Base-by-base conservation (phyloP, 1,140 invertebrate genomes). In the Aradophagus sp. region DNA sequence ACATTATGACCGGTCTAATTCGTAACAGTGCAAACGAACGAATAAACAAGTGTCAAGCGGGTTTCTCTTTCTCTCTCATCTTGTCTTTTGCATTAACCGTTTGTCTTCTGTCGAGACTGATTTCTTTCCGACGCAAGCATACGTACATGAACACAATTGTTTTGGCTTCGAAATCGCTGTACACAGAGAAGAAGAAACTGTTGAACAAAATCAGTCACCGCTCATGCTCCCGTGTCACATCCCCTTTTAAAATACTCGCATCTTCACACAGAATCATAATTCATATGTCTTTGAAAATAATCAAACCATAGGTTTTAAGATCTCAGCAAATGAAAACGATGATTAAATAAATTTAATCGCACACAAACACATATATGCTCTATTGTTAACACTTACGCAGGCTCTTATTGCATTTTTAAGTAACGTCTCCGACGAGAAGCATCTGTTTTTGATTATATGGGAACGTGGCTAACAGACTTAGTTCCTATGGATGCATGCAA, bases 341-440 rank as follows among this genome's bases (percentile, higher is more conserved):
- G 11, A 38, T 45, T 23, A 17, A 53, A 53, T 41, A 12, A 55
- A 41, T 2, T 34, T 41, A 41, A 55, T 47, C 29, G 39, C 20
- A 55, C 14, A 32, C 10, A 34, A 10, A 14, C 32, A 47, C n/a
- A 47, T 34, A 4, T 36, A 52, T 52, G 62, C 52, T 58, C 52
- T 53, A 68, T 55, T 61, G 20, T 61, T 68, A 68, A 61, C 47
- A 68, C 8, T 31, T 36, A 61, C 48, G 39, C 50, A 61, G 45
- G 56, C 65, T 61, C 48, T 68, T 56, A 48, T 61, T 69, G 65
- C 66, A 69, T 69, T 69, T 69, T 69, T 50, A 69, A 62, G 42
- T 62, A 69, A 62, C 23, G 34, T 62, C 36, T 55, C 35, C n/a
- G 26, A 38, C 42, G 50, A 62, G 42, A 48, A 62, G 29, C 42